Conservation (phyloP, 35 echinoderm and acorn worm genomes). For the Lytechinus pictus region DNA sequence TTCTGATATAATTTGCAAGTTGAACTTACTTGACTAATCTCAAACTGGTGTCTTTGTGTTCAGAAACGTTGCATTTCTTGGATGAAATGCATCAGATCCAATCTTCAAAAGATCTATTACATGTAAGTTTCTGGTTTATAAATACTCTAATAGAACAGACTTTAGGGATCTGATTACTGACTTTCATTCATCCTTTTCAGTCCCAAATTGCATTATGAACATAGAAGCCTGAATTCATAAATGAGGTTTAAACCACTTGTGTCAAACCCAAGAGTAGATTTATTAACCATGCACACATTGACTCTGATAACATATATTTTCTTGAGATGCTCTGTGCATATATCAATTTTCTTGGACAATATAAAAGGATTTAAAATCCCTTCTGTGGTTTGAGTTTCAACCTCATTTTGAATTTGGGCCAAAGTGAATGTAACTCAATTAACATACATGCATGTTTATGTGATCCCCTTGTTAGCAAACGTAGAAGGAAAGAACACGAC, state of each 20-base stretch:
- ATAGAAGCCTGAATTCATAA: no score
- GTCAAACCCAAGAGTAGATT: no score
- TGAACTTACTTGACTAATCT: not conserved
- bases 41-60: not conserved
- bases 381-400: no score
- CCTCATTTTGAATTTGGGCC: no score
- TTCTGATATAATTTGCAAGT: not conserved
- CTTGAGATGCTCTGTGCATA: no score
- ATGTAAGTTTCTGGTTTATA: not conserved
- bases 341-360: no score
- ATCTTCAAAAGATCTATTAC: not conserved
- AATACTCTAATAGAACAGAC: not conserved
- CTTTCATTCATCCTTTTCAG: not conserved
- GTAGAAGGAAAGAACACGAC: not conserved
- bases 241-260: no score
- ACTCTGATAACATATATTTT: no score
- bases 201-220: not conserved
- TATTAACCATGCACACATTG: no score
- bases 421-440: not conserved
- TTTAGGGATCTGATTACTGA: not conserved
- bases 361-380: no score
- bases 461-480: conserved; percentile 37
- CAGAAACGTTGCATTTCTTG: not conserved
- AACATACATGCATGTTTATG: conserved; percentile 38
- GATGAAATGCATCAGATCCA: not conserved